Conservation (phyloP, 37 sponge, comb jelly and placozoan genomes). For the Theonella swinhoei region DNA sequence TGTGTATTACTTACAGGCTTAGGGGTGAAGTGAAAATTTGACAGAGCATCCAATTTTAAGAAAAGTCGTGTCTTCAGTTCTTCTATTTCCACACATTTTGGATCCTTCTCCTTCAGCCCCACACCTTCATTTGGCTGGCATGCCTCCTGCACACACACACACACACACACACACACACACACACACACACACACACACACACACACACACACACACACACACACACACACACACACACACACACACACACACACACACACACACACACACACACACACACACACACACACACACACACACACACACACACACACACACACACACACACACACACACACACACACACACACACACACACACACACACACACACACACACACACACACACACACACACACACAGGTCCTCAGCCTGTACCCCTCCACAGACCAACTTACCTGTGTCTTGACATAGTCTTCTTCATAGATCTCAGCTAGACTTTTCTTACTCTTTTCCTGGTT, state of each 20-base stretch:
- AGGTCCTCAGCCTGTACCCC: background rate
- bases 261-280: background rate
- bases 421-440: slow-evolving; percentile 15
- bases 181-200: slow-evolving; percentile 14
- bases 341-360: background rate
- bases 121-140: background rate
- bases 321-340: slow-evolving; percentile 7
- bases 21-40: slow-evolving; percentile 97
- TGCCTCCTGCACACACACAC: slow-evolving; percentile 11
- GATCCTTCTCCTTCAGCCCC: background rate
- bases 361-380: slow-evolving; percentile 7
- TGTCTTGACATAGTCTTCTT: slow-evolving; percentile 89
- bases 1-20: slow-evolving; percentile 71
- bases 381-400: background rate
- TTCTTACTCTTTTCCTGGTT: slow-evolving; percentile 92
- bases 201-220: background rate
- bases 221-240: slow-evolving; percentile 16
- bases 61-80: slow-evolving; percentile 81
- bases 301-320: slow-evolving; percentile 18
- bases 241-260: slow-evolving; percentile 3
- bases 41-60: slow-evolving; percentile 91
- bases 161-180: slow-evolving; percentile 46
- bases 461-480: slow-evolving; percentile 95
- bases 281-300: slow-evolving; percentile 11
- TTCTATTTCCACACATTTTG: slow-evolving; percentile 55